Evolutionary conservation across 2,888 invertebrate genomes (phyloP).

Genomic region (Megastigmus dorsalis): DNA sequence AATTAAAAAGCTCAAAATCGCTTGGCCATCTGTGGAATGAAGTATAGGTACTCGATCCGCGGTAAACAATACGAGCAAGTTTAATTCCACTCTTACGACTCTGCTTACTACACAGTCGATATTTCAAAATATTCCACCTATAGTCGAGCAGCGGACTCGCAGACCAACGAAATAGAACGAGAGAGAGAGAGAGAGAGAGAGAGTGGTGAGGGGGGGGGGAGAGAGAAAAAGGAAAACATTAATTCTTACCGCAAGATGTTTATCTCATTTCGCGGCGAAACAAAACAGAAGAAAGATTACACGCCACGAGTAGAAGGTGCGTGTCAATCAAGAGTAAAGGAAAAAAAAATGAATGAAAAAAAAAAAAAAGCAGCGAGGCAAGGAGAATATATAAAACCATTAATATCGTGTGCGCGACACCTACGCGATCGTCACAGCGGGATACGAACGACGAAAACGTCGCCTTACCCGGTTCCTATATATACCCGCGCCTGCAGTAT

Average conservation of each 20-base stretch:
- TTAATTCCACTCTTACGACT: too few species aligned
- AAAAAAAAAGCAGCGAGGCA: too few species aligned
- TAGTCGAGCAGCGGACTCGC: background rate
- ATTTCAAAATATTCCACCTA: constrained; percentile 15
- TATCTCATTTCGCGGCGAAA: background rate
- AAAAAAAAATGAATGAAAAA: background rate
- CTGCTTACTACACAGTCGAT: background rate
- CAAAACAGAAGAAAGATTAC: background rate
- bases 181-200: constrained; percentile 7
- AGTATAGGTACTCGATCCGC: too few species aligned
- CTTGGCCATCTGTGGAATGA: too few species aligned
- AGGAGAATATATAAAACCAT: background rate
- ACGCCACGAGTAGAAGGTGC: background rate
- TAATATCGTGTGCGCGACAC: constrained; percentile 4
- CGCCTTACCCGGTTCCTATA: background rate
- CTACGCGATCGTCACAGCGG: background rate
- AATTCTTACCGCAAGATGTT: background rate
- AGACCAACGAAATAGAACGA: constrained; percentile 4
- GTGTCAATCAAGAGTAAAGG: background rate
- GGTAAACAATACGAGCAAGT: too few species aligned
- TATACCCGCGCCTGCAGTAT: background rate
- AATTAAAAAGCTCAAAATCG: too few species aligned
- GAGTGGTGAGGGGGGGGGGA: background rate
- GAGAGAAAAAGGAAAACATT: background rate
- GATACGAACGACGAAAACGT: background rate